Evolutionary conservation across 2,888 invertebrate genomes (phyloP), one percentile per base, ranked within the genome.

Genomic region (Arge pagana): DNA sequence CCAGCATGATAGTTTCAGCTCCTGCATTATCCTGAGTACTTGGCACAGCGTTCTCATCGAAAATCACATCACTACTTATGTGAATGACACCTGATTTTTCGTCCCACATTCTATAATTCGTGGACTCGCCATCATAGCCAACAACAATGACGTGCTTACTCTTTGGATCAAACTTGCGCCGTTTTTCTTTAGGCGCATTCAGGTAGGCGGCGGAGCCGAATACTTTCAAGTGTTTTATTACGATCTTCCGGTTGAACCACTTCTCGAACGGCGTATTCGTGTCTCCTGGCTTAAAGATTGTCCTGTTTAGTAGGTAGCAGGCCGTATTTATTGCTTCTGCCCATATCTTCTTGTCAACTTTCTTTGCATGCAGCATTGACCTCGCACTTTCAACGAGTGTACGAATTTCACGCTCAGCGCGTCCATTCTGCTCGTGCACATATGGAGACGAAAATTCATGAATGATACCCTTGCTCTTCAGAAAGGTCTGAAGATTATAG

Each of bases 11-110:
- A 10, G 4, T 35, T 8, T 4, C 35, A 7, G 3, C 6, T 10
- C 5, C 35, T 8, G 3, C n/a, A 5, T 7, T 11, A 11, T 10
- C 5, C 3, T 3, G 11, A 3, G 11, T 35, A n/a, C n/a, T n/a
- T n/a, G n/a, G n/a, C n/a, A n/a, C n/a, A n/a, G n/a, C n/a, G n/a
- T n/a, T n/a, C 28, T 23, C 18, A 5, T 40, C 40, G 30, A 52
- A 55, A 62, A 64, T 28, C 61, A 69, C 55, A 57, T 66, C 15
- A 60, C 69, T 30, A 63, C 66, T 43, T 30, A 57, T 7, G 62
- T 63, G 15, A 62, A 68, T 55, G 56, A 67, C 30, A 50, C 61
- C 10, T 53, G 62, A 35, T 61, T 64, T 18, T 61, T 56, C 41
- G 41, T 52, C 48, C 64, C 65, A 35, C 30, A 67, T 13, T 49